These are phyloP conservation scores for Beris chalybata DNA, from an alignment of 2,888 invertebrate genomes.

Conservation along the genomic window DNA sequence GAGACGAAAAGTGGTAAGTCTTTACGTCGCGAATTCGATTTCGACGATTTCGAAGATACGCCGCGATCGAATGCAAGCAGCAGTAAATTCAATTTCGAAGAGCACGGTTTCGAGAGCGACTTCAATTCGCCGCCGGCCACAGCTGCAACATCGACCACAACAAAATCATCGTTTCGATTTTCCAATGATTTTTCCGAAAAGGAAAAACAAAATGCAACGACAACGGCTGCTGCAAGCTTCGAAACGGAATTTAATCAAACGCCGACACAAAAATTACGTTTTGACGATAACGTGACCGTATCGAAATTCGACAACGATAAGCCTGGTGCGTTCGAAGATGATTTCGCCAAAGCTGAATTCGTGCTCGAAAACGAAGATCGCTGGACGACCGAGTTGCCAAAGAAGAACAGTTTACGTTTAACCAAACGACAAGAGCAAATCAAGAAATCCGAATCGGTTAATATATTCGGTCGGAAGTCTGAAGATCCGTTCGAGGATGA, in stretches of 20 bases:
- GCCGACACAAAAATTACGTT: slow-evolving; percentile 57
- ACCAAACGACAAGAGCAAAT: slow-evolving; percentile 65
- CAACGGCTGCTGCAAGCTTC: slow-evolving; percentile 34
- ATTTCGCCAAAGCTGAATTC: slow-evolving; percentile 59
- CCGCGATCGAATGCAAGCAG: slow-evolving; percentile 51
- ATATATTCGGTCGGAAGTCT: slow-evolving; percentile 82
- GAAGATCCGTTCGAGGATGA: slow-evolving; percentile 91
- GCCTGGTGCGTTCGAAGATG: slow-evolving; percentile 59
- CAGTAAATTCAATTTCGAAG: slow-evolving; percentile 55
- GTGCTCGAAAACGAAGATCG: slow-evolving; percentile 55
- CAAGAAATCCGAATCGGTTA: slow-evolving; percentile 86
- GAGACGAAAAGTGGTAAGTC: slow-evolving; percentile 37
- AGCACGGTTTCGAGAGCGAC: slow-evolving; percentile 55
- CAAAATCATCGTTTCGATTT: slow-evolving; percentile 58
- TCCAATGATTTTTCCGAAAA: slow-evolving; percentile 66
- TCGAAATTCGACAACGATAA: slow-evolving; percentile 54
- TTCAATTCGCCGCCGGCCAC: slow-evolving; percentile 52
- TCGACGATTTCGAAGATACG: slow-evolving; percentile 52
- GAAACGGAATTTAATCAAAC: slow-evolving; percentile 41
- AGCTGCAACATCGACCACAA: slow-evolving; percentile 41
- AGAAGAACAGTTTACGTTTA: slow-evolving; percentile 50
- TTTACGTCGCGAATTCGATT: slow-evolving; percentile 43
- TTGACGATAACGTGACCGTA: slow-evolving; percentile 72
- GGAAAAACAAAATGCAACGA: slow-evolving; percentile 39
- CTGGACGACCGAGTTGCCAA: slow-evolving; percentile 45